Conservation (phyloP, 1,140 invertebrate species). For the Panulirus ornatus region DNA sequence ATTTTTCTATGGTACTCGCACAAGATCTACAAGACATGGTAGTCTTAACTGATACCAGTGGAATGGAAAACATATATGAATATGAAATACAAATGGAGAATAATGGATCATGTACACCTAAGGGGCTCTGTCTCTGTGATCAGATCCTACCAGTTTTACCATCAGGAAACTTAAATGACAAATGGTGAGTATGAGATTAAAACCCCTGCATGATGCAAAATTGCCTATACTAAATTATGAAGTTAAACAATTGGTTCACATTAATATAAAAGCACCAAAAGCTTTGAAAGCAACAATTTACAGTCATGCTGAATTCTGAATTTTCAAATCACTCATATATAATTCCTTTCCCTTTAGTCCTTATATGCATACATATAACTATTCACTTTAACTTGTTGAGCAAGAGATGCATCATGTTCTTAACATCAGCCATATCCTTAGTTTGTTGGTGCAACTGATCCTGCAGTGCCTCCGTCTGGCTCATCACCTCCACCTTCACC, state of each 20-base stretch:
- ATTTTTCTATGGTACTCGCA: no score
- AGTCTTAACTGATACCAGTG: no score
- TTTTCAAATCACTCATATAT: no score
- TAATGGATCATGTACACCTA: not conserved
- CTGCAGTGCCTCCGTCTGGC: constrained; percentile 3
- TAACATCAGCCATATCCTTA: constrained; percentile 27
- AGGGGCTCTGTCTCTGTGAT: not conserved
- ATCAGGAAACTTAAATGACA: not conserved
- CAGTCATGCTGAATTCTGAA: not conserved
- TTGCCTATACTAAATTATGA: not conserved
- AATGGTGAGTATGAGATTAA: not conserved
- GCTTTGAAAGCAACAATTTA: not conserved
- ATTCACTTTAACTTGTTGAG: not conserved
- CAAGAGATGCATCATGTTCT: constrained; percentile 20
- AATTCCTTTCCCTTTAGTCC: no score
- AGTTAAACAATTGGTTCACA: not conserved
- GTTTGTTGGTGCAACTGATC: constrained; percentile 14
- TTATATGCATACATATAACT: no score
- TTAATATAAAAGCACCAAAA: not conserved
- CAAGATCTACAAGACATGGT: no score
- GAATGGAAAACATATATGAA: no score
- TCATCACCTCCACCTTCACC: constrained; percentile 9
- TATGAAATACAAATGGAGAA: no score
- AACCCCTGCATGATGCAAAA: no score
- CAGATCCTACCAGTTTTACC: not conserved